Evolutionary conservation across 1,140 invertebrate genomes (phyloP), one percentile per base, ranked within the genome.

Genomic region (Agrilus planipennis): DNA sequence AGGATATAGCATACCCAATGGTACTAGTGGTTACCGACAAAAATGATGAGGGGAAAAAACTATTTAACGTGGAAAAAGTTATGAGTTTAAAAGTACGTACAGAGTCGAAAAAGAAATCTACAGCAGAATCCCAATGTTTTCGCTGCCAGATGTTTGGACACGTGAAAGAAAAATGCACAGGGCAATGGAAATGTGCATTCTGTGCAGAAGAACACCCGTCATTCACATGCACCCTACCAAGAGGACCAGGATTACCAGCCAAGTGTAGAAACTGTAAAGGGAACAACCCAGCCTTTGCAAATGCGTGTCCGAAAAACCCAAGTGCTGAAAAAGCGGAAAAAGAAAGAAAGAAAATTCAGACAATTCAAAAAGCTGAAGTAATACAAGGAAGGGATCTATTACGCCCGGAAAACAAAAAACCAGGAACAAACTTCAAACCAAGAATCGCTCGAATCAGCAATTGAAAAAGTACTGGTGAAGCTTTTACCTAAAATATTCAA

Each of bases 111-210:
- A n/a, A n/a, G n/a, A n/a, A n/a, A n/a, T n/a, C n/a, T 18, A 46
- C 41, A 3, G 4, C 30, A 11, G 34, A 3, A 19, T 17, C 21
- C 2, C 21, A 38, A 28, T 38, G 36, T 14, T 38, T 38, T 17
- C 2, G 25, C 2, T 38, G 36, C 36, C 34, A 38, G 15, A 14
- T 14, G 14, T 38, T 25, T 17, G 25, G 36, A 4, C 36, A 38
- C 11, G 21, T 38, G 4, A 12, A 38, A 15, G 22, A 17, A 16
- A 18, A 14, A n/a, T 38, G 36, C n/a, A 38, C n/a, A 11, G 25
- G 15, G 2, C 4, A 4, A 3, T 23, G 2, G 4, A n/a, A n/a
- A n/a, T n/a, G n/a, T n/a, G n/a, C n/a, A n/a, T n/a, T n/a, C n/a
- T n/a, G n/a, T n/a, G n/a, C 22, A 6, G 27, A 25, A 23, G 15